Evolutionary conservation across 2,797 vertebrate species (phyloP).

Genomic region (Eurystomus glaucurus): DNA sequence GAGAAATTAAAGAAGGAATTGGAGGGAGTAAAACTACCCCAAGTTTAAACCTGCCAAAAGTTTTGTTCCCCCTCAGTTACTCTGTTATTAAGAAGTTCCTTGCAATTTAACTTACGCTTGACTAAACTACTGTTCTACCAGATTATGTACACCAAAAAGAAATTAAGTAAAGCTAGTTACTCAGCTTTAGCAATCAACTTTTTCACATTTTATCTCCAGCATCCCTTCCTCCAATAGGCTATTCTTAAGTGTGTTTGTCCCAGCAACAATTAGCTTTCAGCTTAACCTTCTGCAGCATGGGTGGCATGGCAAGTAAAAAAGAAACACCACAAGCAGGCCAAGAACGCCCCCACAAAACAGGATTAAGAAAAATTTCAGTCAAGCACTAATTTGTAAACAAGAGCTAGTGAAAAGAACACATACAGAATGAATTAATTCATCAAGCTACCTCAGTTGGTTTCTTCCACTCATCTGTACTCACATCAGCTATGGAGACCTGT

Average conservation of each 20-base stretch:
- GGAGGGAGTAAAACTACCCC: neutral
- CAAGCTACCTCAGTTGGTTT: neutral
- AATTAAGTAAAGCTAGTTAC: neutral
- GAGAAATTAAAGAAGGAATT: neutral
- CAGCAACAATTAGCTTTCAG: neutral
- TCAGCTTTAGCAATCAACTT: neutral
- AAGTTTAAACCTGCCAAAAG: neutral
- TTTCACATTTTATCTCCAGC: neutral
- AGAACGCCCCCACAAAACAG: neutral
- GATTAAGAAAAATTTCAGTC: neutral
- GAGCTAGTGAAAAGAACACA: neutral
- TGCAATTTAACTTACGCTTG: neutral
- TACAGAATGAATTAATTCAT: neutral
- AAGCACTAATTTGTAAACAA: neutral
- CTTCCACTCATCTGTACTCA: neutral
- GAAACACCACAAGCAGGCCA: neutral
- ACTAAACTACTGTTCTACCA: neutral
- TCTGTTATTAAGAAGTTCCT: neutral
- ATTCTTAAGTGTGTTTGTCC: neutral
- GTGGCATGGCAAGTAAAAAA: neutral
- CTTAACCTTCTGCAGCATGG: neutral
- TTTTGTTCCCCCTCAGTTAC: neutral
- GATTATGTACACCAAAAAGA: neutral
- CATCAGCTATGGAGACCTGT: neutral
- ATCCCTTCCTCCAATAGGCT: neutral